Evolutionary conservation across 23 tunicate species (phyloP).

Genomic region (Oikopleura vanhoeffeni): DNA sequence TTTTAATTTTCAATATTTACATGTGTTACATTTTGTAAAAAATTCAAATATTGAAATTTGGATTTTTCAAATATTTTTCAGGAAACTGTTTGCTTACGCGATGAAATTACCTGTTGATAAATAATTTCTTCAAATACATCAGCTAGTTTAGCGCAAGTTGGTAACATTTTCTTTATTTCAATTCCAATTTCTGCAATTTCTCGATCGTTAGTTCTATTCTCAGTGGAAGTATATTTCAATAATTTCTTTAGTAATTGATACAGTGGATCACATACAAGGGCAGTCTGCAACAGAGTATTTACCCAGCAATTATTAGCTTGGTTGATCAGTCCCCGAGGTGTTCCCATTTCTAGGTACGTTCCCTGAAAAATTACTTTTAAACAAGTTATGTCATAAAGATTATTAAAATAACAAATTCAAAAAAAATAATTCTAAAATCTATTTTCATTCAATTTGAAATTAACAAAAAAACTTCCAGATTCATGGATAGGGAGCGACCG

Average conservation of each 20-base stretch:
- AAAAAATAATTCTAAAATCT: too few species aligned
- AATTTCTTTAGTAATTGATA: background rate
- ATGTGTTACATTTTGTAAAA: background rate
- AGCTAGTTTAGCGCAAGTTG: constrained; percentile 11
- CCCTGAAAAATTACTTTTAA: too few species aligned
- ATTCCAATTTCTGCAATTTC: background rate
- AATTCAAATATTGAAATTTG: too few species aligned
- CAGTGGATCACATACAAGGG: constrained; percentile 1
- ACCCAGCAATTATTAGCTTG: constrained; percentile 10
- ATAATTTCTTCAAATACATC: background rate
- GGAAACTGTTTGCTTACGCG: too few species aligned
- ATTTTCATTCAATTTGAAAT: too few species aligned
- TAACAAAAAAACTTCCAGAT: too few species aligned
- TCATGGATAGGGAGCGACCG: too few species aligned
- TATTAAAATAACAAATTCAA: too few species aligned
- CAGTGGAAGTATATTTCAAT: background rate
- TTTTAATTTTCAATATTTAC: too few species aligned
- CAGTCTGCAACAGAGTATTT: background rate
- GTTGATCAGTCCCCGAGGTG: background rate
- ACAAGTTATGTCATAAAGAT: too few species aligned
- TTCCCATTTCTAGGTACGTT: background rate
- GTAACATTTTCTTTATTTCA: background rate
- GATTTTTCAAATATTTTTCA: too few species aligned
- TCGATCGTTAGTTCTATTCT: background rate
- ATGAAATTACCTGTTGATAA: background rate